phyloP scores from a whole-genome alignment of 1,140 invertebrate genomes.

The Bombus balteatus region DNA sequence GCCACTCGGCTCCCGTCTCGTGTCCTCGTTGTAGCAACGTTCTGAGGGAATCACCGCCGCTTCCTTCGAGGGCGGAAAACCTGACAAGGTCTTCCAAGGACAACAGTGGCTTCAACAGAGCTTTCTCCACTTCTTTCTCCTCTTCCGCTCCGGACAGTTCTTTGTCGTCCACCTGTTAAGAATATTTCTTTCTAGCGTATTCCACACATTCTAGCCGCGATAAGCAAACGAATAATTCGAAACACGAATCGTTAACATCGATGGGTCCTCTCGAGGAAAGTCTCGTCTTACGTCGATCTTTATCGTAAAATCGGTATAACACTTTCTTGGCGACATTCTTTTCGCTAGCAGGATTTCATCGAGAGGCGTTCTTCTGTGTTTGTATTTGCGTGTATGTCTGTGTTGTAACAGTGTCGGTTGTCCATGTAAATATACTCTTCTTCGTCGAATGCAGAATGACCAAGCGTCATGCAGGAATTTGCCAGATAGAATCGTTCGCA shows the following conservation, averaged over 20 bases:
- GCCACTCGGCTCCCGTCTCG: conserved; percentile 82
- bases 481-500: conserved; percentile 15
- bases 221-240: neutral
- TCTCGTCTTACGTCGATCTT: conserved; percentile 24
- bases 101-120: conserved; percentile 83
- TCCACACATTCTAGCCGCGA: conserved; percentile 11
- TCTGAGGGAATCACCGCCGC: conserved; percentile 84
- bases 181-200: conserved; percentile 63
- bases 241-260: conserved; percentile 41
- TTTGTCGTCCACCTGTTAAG: conserved; percentile 83
- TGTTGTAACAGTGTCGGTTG: conserved; percentile 62
- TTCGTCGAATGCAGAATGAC: conserved; percentile 52
- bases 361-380: conserved; percentile 57
- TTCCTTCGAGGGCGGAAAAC: conserved; percentile 83
- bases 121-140: conserved; percentile 86
- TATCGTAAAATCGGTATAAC: conserved; percentile 12
- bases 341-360: conserved; percentile 48
- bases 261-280: conserved; percentile 62
- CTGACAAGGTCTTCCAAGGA: conserved; percentile 85
- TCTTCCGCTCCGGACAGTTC: conserved; percentile 87
- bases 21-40: conserved; percentile 83
- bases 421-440: conserved; percentile 37
- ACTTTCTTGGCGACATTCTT: neutral
- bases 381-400: conserved; percentile 44
- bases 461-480: conserved; percentile 69